These are phyloP conservation scores for Oreohelix idahoensis DNA, from an alignment of 1,140 invertebrate species.

Conservation along the genomic window DNA sequence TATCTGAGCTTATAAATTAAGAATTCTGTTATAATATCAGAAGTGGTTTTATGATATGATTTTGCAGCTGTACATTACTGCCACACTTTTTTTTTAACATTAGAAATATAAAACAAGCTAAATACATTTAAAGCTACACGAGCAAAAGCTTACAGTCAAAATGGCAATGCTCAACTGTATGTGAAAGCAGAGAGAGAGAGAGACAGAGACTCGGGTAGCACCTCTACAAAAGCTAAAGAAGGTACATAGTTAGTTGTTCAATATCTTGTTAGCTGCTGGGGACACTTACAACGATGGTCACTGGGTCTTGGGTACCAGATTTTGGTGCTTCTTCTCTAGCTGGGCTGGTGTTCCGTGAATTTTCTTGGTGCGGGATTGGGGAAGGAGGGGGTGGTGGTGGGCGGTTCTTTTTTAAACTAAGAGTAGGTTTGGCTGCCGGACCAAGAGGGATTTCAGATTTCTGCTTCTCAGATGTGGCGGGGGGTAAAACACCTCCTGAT, in stretches of 20 bases:
- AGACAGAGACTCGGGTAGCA: neutral
- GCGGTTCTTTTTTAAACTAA: conserved; percentile 29
- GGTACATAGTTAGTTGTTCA: neutral
- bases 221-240: neutral
- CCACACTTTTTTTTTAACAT: no score
- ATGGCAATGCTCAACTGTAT: neutral
- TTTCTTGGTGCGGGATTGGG: neutral
- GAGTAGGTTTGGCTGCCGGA: neutral
- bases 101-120: no score
- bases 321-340: neutral
- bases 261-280: neutral
- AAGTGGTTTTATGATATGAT: no score
- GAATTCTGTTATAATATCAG: no score
- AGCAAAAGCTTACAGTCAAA: neutral
- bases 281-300: conserved; percentile 40
- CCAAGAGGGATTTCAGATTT: neutral
- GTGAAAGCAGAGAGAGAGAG: neutral
- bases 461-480: neutral
- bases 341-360: neutral
- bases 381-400: conserved; percentile 31
- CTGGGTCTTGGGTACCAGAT: neutral
- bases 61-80: no score
- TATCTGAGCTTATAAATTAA: no score
- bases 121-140: conserved; percentile 1
- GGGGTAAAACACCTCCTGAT: conserved; percentile 20